These are phyloP conservation scores for Rhincodon typus DNA, from an alignment of 2,797 vertebrate genomes.

Conservation along the genomic window DNA sequence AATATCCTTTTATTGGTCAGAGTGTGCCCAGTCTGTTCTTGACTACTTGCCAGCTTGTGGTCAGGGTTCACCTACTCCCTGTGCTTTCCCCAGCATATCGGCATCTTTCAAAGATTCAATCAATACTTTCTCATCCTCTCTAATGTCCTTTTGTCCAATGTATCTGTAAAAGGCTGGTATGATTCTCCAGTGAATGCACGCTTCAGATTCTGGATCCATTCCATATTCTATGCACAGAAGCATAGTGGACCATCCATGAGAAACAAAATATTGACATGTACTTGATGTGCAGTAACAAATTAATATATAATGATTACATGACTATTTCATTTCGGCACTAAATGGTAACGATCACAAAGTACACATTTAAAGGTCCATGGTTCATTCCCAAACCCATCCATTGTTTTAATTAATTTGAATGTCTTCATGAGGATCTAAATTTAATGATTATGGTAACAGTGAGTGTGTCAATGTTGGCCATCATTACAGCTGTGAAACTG, in stretches of 20 bases:
- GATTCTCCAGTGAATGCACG: neutral
- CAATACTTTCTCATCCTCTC: neutral
- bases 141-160: neutral
- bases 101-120: neutral
- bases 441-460: too few relatives aligned
- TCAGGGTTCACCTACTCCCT: too few relatives aligned
- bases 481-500: too few relatives aligned
- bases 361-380: neutral
- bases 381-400: neutral
- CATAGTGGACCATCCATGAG: neutral
- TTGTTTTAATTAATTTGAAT: neutral
- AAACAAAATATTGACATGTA: neutral
- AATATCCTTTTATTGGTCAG: too few relatives aligned
- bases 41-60: too few relatives aligned
- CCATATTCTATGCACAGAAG: neutral
- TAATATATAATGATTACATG: neutral
- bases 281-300: neutral
- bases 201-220: neutral
- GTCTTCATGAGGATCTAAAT: neutral
- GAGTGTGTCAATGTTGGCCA: too few relatives aligned
- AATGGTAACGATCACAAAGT: neutral
- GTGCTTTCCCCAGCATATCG: too few relatives aligned
- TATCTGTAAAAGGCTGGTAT: neutral
- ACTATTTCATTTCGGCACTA: neutral
- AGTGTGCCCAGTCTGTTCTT: too few relatives aligned